phyloP scores from a whole-genome alignment of 2,888 invertebrate species.

The Phortica okadai region DNA sequence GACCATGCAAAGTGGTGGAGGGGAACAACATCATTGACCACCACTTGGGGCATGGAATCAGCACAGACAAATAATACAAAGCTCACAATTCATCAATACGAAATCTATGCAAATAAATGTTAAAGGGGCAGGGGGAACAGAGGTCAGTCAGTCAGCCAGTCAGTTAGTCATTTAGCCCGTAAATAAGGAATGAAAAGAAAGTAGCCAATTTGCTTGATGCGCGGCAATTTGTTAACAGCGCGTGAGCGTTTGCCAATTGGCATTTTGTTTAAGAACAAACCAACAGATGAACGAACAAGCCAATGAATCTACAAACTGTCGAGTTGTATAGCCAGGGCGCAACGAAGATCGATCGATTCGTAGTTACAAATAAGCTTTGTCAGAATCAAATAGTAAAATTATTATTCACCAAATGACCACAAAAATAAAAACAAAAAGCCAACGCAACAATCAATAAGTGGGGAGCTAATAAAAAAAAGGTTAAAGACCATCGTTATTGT shows the following conservation, averaged over 20 bases:
- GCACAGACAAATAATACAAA: background rate
- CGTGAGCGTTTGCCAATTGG: constrained; percentile 27
- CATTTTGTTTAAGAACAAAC: constrained; percentile 12
- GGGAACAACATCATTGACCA: too few species aligned
- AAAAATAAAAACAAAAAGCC: constrained; percentile 1
- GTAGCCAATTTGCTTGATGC: constrained; percentile 47
- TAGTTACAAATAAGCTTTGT: background rate
- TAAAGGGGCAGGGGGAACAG: too few species aligned
- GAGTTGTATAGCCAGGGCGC: background rate
- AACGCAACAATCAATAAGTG: background rate
- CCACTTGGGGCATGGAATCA: too few species aligned
- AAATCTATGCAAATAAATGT: background rate
- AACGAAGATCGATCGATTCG: background rate
- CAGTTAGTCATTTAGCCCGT: background rate
- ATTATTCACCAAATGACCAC: constrained; percentile 26
- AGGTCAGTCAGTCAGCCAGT: too few species aligned
- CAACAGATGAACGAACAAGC: too few species aligned
- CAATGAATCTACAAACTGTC: too few species aligned
- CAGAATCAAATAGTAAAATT: constrained; percentile 6
- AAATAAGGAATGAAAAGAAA: constrained; percentile 50
- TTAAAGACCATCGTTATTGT: constrained; percentile 15
- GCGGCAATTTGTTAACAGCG: constrained; percentile 38
- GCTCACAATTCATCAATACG: background rate
- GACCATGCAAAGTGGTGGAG: constrained; percentile 30
- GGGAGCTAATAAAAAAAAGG: background rate